Base-by-base conservation (phyloP, 2,888 invertebrate species). In the Drosophila lacicola region DNA sequence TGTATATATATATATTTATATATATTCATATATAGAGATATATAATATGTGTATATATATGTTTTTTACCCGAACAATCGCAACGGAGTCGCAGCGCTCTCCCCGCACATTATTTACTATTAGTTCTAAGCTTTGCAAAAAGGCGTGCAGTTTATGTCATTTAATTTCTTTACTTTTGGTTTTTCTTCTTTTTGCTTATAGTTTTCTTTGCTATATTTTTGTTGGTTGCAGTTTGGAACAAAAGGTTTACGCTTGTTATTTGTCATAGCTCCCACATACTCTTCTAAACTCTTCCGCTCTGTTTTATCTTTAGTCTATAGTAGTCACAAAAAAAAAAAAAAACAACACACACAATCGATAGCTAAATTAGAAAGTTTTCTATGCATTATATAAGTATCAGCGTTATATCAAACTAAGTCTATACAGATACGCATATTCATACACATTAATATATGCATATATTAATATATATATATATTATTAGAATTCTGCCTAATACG, bases 111-210 rank as follows among this genome's bases (percentile, higher is more conserved):
- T 74, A 72, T 83, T 77, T 73, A 74, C 77, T 88, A 82, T 74
- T 86, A 80, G 65, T 74, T 74, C 72, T 82, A 88, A 84, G 74
- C 80, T 70, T 82, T 77, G 70, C 72, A 74, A 65, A 74, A 71
- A 69, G 74, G 76, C 77, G 68, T 88, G 77, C 66, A 67, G 63
- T 56, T 41, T 69, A 46, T 33, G 47, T 13, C 17, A 57, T 56
- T 37, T 49, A 11, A 9, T 50, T 25, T 8, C 8, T 25, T 25
- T n/a, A 33, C 3, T 49, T 41, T 19, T 50, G 29, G n/a, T 21
- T 60, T 29, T 53, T 14, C 3, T 54, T 44, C 34, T 49, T 41
- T 64, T 42, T 11, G 41, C 9, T 45, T 41, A 41, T 36, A 10
- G 6, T 45, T 29, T 67, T 49, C 37, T 25, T 47, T 19, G 29